Percentiles rank a stretch among this genome's conserved stretches.
Conservation (phyloP, 2,888 invertebrate species). For the Macrosiphum euphorbiae region DNA sequence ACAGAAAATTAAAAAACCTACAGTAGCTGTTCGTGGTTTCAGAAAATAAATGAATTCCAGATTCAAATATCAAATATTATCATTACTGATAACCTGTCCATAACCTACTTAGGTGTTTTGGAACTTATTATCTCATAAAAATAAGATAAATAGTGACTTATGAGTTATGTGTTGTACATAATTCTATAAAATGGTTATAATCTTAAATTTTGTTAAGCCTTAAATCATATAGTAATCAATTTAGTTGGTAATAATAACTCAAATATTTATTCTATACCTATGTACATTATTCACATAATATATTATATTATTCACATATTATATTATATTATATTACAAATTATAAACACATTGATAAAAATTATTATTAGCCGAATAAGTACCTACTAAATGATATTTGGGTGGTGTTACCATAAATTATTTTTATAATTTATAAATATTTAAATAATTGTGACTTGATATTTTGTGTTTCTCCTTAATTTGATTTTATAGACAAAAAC, state of each 20-base stretch:
- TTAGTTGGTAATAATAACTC: not conserved
- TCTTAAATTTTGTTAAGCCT: not conserved
- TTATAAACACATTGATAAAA: not conserved
- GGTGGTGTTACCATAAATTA: not conserved
- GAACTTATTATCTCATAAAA: not conserved
- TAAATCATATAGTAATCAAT: not conserved
- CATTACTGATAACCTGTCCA: not conserved
- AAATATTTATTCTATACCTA: not conserved
- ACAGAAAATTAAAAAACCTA: not conserved
- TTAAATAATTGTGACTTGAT: not conserved
- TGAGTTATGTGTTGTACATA: not conserved
- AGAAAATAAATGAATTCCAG: not conserved
- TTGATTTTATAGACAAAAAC: not conserved
- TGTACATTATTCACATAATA: not conserved
- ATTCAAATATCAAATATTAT: not conserved
- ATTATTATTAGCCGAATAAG: not conserved
- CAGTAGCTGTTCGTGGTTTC: not conserved
- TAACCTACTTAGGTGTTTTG: not conserved
- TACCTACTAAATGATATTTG: not conserved
- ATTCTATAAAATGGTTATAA: not conserved
- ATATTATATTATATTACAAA: not conserved
- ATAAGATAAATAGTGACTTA: not conserved
- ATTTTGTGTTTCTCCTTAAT: not conserved
- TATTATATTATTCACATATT: too few species aligned
- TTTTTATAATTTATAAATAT: not conserved